Percentiles rank a stretch among this genome's conserved stretches.
These are phyloP conservation scores for Pinctada fucata DNA, from an alignment of 2,888 invertebrate genomes.

Conservation along the genomic window DNA sequence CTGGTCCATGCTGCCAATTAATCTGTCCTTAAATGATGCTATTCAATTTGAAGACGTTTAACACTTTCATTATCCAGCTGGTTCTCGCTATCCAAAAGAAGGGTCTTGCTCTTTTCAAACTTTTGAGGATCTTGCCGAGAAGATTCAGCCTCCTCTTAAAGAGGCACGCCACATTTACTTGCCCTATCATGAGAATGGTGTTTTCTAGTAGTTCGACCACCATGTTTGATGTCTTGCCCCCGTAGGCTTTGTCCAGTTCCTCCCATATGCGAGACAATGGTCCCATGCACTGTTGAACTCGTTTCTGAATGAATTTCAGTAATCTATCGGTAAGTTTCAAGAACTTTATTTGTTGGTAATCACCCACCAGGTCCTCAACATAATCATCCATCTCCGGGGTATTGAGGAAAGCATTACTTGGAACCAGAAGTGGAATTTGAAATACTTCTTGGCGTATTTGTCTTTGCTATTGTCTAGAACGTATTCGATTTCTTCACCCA, in stretches of 20 bases:
- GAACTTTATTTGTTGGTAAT: neutral
- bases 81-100: neutral
- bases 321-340: neutral
- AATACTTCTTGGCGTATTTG: conserved; percentile 1
- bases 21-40: too few species aligned
- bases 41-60: too few species aligned
- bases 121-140: neutral
- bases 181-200: conserved; percentile 9
- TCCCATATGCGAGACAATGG: conserved; percentile 6
- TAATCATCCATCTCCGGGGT: neutral
- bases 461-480: neutral
- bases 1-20: too few species aligned
- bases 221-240: conserved; percentile 5
- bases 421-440: neutral
- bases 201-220: conserved; percentile 6
- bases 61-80: neutral
- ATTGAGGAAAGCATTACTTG: neutral
- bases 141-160: conserved; percentile 8
- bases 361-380: conserved; percentile 4
- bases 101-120: neutral
- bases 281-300: conserved; percentile 11
- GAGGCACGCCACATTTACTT: conserved; percentile 9
- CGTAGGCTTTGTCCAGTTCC: neutral
- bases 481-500: conserved; percentile 5
- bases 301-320: conserved; percentile 10